Evolutionary conservation across 2,797 vertebrate species (phyloP).

Genomic region (Chloroceryle inda): DNA sequence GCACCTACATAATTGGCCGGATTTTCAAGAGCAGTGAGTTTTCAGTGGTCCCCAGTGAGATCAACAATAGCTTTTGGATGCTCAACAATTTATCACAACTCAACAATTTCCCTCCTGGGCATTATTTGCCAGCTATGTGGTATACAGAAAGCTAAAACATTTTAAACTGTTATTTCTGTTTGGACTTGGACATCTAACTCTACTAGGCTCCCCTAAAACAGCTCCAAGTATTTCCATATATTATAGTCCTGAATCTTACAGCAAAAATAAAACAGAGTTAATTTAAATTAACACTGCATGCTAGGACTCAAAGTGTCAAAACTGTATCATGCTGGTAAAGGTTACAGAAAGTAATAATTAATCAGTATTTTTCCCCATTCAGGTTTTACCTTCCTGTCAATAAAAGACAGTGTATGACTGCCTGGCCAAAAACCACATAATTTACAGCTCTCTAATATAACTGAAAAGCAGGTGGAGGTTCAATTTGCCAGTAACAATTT

Average conservation of each 20-base stretch:
- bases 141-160: not conserved
- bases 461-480: conserved; percentile 20
- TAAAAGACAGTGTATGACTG: not conserved
- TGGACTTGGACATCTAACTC: not conserved
- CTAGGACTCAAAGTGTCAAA: conserved; percentile 11
- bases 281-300: not conserved
- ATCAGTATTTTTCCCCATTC: not conserved
- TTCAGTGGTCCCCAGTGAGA: conserved; percentile 54
- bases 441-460: not conserved
- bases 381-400: not conserved
- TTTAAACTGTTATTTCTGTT: not conserved
- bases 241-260: not conserved
- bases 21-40: conserved; percentile 49
- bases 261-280: not conserved
- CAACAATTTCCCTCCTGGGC: conserved; percentile 35
- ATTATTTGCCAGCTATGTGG: conserved; percentile 11
- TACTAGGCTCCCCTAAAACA: not conserved
- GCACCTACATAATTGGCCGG: conserved; percentile 56
- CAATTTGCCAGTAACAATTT: conserved; percentile 25
- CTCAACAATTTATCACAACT: conserved; percentile 64
- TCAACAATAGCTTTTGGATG: conserved; percentile 52
- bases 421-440: not conserved
- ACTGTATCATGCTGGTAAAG: not conserved
- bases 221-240: not conserved
- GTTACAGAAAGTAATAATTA: conserved; percentile 37